Percentiles rank a stretch among this genome's conserved stretches.
These are phyloP conservation scores for Salvelinus alpinus DNA, from an alignment of 2,113 vertebrate genomes.

Conservation along the genomic window DNA sequence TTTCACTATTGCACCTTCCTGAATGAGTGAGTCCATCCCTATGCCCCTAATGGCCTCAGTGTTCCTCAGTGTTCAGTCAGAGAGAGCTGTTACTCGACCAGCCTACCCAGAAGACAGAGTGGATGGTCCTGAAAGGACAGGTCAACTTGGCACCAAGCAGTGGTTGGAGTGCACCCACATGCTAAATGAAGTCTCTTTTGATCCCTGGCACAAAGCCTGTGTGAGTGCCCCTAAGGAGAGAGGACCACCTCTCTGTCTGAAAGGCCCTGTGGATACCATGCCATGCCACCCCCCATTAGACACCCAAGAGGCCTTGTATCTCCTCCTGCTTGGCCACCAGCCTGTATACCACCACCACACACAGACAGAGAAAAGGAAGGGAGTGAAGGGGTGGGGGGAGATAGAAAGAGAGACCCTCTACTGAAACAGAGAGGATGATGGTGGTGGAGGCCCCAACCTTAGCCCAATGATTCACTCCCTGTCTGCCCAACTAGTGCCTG, in stretches of 20 bases:
- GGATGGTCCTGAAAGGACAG: background rate
- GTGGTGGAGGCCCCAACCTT: background rate
- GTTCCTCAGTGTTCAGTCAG: no score
- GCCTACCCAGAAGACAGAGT: background rate
- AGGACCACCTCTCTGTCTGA: no score
- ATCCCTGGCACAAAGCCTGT: slow-evolving; percentile 15
- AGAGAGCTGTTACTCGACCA: background rate
- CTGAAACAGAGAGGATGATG: background rate
- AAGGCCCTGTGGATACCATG: slow-evolving; percentile 4
- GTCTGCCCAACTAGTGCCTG: background rate
- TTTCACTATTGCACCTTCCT: no score
- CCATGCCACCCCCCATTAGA: slow-evolving; percentile 12
- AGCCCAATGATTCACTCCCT: background rate
- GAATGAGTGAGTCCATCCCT: no score
- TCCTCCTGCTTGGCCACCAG: background rate
- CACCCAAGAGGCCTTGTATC: background rate
- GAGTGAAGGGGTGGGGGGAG: background rate
- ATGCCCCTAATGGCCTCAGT: no score
- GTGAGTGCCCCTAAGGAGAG: slow-evolving; percentile 6
- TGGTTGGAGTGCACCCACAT: slow-evolving; percentile 22
- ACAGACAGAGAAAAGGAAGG: background rate
- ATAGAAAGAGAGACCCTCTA: no score
- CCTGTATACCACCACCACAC: background rate
- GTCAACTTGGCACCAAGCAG: slow-evolving; percentile 27
- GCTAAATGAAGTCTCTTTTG: slow-evolving; percentile 31